phyloP scores from a whole-genome alignment of 2,113 vertebrate genomes.

The Vidua macroura region DNA sequence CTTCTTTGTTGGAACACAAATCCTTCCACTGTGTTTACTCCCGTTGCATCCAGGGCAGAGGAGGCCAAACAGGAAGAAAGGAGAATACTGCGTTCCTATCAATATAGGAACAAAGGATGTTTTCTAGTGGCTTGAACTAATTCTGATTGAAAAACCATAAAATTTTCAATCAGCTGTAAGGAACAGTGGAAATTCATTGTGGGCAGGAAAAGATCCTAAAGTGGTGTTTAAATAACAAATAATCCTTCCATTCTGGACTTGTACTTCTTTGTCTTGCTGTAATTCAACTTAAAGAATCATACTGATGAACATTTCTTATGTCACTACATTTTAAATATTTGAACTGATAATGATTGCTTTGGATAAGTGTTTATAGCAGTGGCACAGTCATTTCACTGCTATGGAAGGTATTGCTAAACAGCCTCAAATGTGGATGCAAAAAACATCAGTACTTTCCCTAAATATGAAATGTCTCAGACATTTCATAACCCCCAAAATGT shows the following conservation, averaged over 20 bases:
- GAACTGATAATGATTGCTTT: not conserved
- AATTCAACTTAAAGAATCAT: not conserved
- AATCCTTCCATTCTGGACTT: not conserved
- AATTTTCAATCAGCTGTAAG: not conserved
- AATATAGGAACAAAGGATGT: conserved; percentile 1
- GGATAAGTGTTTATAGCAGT: not conserved
- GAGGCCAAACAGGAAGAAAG: conserved; percentile 53
- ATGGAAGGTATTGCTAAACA: not conserved
- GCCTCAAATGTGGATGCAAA: not conserved
- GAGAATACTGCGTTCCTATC: conserved; percentile 19
- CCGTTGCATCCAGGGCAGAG: not conserved
- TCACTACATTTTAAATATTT: not conserved
- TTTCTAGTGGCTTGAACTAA: conserved; percentile 17
- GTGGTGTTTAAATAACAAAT: not conserved
- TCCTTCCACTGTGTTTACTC: conserved; percentile 22
- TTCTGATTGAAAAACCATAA: not conserved
- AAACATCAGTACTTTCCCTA: not conserved
- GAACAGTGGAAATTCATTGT: not conserved
- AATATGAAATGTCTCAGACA: not conserved
- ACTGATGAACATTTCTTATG: not conserved
- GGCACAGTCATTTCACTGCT: not conserved
- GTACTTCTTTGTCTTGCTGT: not conserved
- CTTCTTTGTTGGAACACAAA: conserved; percentile 15
- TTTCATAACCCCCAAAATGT: not conserved
- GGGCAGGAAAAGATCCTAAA: not conserved